A percentile compares a stretch with the other conserved stretches of the same genome.
phyloP scores from a whole-genome alignment of 2,888 invertebrate species.

The Melieria picta region DNA sequence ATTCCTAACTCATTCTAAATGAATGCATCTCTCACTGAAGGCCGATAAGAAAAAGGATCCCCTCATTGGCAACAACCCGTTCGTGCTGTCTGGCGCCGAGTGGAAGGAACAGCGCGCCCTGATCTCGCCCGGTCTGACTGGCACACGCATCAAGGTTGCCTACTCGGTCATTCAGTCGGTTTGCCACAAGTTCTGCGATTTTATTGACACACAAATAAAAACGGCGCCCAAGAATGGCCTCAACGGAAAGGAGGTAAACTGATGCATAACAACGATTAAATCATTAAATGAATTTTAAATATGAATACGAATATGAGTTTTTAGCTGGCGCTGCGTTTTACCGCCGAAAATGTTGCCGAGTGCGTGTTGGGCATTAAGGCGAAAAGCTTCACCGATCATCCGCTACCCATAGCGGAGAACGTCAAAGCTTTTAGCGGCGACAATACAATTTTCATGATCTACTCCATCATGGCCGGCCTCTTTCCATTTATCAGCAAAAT shows the following conservation, averaged over 20 bases:
- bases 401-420: constrained; percentile 58
- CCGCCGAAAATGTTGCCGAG: constrained; percentile 66
- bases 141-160: constrained; percentile 67
- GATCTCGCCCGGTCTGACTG: constrained; percentile 68
- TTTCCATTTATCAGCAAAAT: constrained; percentile 55
- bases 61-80: constrained; percentile 67
- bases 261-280: background rate
- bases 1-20: background rate
- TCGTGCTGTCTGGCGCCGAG: constrained; percentile 66
- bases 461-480: constrained; percentile 52
- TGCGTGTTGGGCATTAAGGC: constrained; percentile 67
- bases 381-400: constrained; percentile 57
- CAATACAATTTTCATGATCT: constrained; percentile 49
- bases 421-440: constrained; percentile 59
- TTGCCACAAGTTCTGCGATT: constrained; percentile 63
- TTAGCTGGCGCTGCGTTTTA: constrained; percentile 61
- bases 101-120: constrained; percentile 68
- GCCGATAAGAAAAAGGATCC: constrained; percentile 66
- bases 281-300: background rate
- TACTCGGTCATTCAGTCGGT: constrained; percentile 66
- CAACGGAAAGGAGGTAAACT: constrained; percentile 65
- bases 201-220: constrained; percentile 55
- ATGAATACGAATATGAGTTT: background rate
- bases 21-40: constrained; percentile 34
- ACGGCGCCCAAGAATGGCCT: constrained; percentile 54